Conservation (phyloP, 1,140 invertebrate species). For the Eulimnadia texana region DNA sequence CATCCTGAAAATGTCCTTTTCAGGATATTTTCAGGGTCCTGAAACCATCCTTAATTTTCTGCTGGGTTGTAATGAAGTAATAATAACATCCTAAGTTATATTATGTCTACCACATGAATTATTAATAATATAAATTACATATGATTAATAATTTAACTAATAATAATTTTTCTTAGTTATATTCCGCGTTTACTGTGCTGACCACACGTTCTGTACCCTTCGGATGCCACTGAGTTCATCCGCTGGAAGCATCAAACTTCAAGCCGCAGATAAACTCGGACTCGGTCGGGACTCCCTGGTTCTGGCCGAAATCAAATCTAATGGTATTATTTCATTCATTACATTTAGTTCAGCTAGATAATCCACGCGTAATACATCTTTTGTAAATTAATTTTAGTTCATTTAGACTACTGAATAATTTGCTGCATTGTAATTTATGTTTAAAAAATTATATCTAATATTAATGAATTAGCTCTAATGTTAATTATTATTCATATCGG, state of each 20-base stretch:
- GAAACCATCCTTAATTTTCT: no score
- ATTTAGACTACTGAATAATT: no score
- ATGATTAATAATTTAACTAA: neutral
- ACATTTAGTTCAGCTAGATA: no score
- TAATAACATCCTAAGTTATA: neutral
- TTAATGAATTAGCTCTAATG: no score
- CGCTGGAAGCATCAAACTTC: slow-evolving; percentile 54
- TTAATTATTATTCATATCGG: no score
- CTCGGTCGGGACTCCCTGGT: slow-evolving; percentile 48
- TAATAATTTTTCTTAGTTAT: slow-evolving; percentile 43
- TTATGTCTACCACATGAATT: neutral
- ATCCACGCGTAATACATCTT: no score
- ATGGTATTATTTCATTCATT: slow-evolving; percentile 28
- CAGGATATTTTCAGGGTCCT: no score
- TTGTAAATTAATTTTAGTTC: no score
- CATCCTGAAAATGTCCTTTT: no score
- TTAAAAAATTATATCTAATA: no score
- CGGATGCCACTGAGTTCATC: slow-evolving; percentile 53
- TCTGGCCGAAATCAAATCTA: slow-evolving; percentile 67
- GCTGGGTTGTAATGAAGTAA: neutral
- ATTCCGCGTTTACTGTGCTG: slow-evolving; percentile 68
- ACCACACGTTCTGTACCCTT: slow-evolving; percentile 70
- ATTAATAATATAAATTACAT: slow-evolving; percentile 9
- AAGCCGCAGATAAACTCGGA: slow-evolving; percentile 59
- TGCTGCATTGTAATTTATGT: no score